Base-by-base conservation (phyloP, 2,888 invertebrate species). In the Heliconius charithonia region DNA sequence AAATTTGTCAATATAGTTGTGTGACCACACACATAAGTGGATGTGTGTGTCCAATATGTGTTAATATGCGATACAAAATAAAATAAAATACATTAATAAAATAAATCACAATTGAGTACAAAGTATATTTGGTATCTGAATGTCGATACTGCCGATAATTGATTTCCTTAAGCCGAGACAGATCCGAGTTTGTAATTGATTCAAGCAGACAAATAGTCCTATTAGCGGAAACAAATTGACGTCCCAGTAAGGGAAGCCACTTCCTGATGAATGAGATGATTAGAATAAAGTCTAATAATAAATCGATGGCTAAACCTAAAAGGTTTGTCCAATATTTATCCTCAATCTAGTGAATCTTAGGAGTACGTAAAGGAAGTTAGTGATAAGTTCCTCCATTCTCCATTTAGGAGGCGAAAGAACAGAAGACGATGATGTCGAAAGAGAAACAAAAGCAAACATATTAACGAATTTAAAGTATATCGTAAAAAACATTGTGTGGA, bases 121-220 rank as follows among this genome's bases (percentile, higher is more conserved):
- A 45, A 70, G 71, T 51, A 63, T n/a, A 62, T n/a, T 62, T 29
- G 10, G 16, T 32, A 76, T 75, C 63, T 77, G 37, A 78, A 78
- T 78, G 32, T 69, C 73, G 67, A 67, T 74, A 62, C 59, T 51
- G 32, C 45, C 67, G 74, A 72, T 74, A 74, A 78, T 78, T 78
- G 78, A 74, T 70, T 74, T 74, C 51, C 59, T 69, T 29, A 45
- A 74, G 51, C 67, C 65, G 65, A 29, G 63, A 71, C 59, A 72
- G 51, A 74, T 69, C 78, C 67, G 63, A 71, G 70, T 63, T 74
- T 78, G 67, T 78, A 78, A 78, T 78, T 78, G 74, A 69, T 78
- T 69, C 69, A 41, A 27, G 73, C 59, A 74, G 78, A 78, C 67
- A 78, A 78, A 78, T 66, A 74, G 37, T 45, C 62, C 78, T 63